Conservation (phyloP, 2,797 vertebrate species). For the Danio aesculapii region DNA sequence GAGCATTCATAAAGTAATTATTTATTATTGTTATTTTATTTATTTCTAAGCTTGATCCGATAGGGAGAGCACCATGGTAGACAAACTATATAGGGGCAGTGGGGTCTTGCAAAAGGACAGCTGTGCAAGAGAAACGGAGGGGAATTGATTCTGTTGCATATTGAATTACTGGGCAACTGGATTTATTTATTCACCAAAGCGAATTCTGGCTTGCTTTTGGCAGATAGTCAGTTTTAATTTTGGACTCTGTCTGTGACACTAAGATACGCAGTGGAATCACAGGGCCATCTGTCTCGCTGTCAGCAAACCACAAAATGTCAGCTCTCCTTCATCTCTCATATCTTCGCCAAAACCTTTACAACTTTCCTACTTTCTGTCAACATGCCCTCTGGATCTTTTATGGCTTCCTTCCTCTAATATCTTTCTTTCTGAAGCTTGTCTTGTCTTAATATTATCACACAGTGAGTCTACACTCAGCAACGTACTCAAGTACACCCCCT, state of each 20-base stretch:
- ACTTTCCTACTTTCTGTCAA: not conserved
- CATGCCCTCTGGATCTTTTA: not conserved
- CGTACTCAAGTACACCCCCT: no score
- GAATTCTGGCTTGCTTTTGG: not conserved
- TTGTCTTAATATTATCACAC: not conserved
- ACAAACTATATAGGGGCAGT: no score
- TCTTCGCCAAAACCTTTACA: not conserved
- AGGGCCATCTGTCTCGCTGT: not conserved
- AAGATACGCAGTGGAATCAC: slow-evolving; percentile 12
- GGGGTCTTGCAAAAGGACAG: not conserved
- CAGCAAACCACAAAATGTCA: not conserved
- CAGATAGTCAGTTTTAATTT: not conserved
- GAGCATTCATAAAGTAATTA: no score
- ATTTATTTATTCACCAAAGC: not conserved
- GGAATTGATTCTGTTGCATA: not conserved
- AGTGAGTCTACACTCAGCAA: no score
- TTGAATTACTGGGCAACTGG: not conserved
- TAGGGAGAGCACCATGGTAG: no score
- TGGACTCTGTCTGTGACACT: not conserved
- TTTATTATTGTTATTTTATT: no score
- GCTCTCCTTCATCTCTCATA: not conserved
- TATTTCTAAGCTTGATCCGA: no score
- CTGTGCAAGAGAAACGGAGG: not conserved
- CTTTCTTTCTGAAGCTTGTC: not conserved
- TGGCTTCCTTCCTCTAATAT: not conserved